Base-by-base conservation (phyloP, 2,888 invertebrate species). In the Conus canariensis region DNA sequence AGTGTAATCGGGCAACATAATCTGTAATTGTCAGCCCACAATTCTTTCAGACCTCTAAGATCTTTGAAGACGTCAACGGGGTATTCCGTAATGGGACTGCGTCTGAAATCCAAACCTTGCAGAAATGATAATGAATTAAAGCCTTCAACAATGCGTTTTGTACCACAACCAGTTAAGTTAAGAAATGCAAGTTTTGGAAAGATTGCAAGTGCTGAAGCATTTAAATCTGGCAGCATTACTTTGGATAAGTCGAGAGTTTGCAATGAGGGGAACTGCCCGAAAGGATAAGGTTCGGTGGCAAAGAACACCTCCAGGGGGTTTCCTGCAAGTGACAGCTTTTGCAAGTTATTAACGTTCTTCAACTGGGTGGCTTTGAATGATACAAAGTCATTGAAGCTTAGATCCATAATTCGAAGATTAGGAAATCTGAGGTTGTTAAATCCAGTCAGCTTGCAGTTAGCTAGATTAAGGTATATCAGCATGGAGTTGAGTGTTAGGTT, bases 141-240 rank as follows among this genome's bases (percentile, higher is more conserved):
- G 3, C 89, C 90, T 6, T 80, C 60, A 1, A n/a, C 8, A 8
- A 91, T 77, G 14, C 2, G 12, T 8, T 45, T 22, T 7, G 90
- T 80, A 3, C 87, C 87, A 58, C 87, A 74, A n/a, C 45, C n/a
- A 7, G 74, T n/a, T 9, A 88, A 25, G 14, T 88, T 88, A 12
- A 91, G 85, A 22, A 67, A n/a, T n/a, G 80, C 56, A n/a, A 91
- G 56, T 9, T 80, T 88, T 7, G 60, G 77, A 97, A 97, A 96
- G 97, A 97, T 0, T 97, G 97, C 89, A 97, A 80, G 80, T 1
- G 25, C 60, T 16, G 85, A 25, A n/a, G 16, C 25, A 14, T 85
- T 85, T 25, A 10, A 30, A 30, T 30, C 30, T 30, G 30, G 30
- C 30, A 30, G 30, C 30, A 30, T 30, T 30, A 30, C 30, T 30